Conservation (phyloP, 2,888 invertebrate species). For the Brachylomia viminalis region DNA sequence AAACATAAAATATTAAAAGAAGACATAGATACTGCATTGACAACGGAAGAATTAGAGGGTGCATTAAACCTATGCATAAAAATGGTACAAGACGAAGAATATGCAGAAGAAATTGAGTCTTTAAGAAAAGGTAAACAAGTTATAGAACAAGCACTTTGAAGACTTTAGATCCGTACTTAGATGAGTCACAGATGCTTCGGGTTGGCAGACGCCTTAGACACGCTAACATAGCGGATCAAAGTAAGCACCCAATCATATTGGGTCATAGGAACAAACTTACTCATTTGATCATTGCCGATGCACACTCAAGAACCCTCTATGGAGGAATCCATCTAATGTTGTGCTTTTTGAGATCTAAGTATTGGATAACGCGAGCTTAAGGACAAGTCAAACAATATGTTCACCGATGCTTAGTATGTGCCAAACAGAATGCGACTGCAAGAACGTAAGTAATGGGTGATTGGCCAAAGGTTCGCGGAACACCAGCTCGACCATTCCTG, state of each 20-base stretch:
- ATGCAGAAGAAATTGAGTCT: neutral
- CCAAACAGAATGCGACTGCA: neutral
- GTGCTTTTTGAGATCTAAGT: conserved; percentile 1
- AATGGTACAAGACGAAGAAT: neutral
- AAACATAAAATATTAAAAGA: neutral
- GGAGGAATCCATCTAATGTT: conserved; percentile 2
- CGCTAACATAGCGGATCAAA: conserved; percentile 2
- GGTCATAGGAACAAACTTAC: conserved; percentile 7
- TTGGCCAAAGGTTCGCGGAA: conserved; percentile 12
- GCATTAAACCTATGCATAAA: neutral
- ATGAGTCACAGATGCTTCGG: neutral
- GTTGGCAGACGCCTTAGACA: conserved; percentile 14
- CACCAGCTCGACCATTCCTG: conserved; percentile 10
- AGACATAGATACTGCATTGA: conserved; percentile 1
- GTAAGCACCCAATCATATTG: conserved; percentile 26
- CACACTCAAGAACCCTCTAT: conserved; percentile 17
- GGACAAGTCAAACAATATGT: too few species aligned
- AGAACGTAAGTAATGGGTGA: conserved; percentile 23
- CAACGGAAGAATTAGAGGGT: neutral
- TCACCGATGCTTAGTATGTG: neutral
- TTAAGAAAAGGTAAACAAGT: neutral
- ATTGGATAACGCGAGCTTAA: too few species aligned
- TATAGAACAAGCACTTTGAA: neutral
- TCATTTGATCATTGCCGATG: conserved; percentile 18
- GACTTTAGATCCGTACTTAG: conserved; percentile 8